Percentiles rank a stretch among this genome's conserved stretches.
Evolutionary conservation across 1,140 invertebrate species (phyloP).

Genomic region (Laodelphax striatellus): DNA sequence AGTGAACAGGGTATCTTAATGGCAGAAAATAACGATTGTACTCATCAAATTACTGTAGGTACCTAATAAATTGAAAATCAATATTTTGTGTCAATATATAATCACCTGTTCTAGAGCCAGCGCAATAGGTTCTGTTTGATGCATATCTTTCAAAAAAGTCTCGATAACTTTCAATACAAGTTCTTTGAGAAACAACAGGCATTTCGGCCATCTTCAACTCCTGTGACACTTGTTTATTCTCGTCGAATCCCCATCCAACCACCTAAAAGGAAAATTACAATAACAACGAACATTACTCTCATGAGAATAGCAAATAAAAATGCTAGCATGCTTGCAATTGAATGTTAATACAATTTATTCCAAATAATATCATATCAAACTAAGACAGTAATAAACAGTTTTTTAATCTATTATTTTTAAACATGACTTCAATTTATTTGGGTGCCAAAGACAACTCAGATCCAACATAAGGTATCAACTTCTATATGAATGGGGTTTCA

Average conservation of each 20-base stretch:
- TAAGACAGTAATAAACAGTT: no score
- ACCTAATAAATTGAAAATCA: no score
- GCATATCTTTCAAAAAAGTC: constrained; percentile 34
- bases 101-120: constrained; percentile 32
- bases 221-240: constrained; percentile 32
- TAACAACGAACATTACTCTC: no score
- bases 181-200: constrained; percentile 34
- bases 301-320: neutral
- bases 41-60: no score
- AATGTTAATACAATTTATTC: no score
- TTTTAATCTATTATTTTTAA: no score
- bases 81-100: neutral
- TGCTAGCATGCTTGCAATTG: no score
- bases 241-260: constrained; percentile 36
- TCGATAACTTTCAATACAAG: constrained; percentile 35
- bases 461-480: no score
- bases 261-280: constrained; percentile 26
- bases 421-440: no score
- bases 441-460: no score
- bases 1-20: neutral
- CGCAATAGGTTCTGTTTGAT: constrained; percentile 35
- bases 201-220: constrained; percentile 33
- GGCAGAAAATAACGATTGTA: neutral
- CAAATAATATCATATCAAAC: no score
- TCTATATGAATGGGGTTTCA: no score